These are phyloP conservation scores for Charaxes varanes DNA, from an alignment of 1,140 invertebrate genomes.

Conservation along the genomic window DNA sequence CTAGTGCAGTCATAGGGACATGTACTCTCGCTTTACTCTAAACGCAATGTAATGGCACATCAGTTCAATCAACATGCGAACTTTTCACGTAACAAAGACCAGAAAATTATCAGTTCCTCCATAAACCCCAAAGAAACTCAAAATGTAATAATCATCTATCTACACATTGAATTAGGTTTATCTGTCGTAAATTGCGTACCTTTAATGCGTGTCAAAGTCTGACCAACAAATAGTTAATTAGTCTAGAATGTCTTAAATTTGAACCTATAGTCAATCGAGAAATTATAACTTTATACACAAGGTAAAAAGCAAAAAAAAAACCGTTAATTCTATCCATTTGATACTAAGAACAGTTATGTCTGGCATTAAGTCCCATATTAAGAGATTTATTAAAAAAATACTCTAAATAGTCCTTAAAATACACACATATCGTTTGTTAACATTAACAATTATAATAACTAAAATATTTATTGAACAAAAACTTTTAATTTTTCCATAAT, in stretches of 20 bases:
- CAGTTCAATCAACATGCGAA: neutral
- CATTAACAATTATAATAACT: slow-evolving; percentile 25
- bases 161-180: slow-evolving; percentile 8
- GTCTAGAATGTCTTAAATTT: neutral
- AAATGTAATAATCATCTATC: slow-evolving; percentile 8
- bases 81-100: slow-evolving; percentile 4
- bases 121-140: slow-evolving; percentile 1
- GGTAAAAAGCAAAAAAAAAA: neutral
- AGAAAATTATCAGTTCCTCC: slow-evolving; percentile 5
- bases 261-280: too few relatives aligned
- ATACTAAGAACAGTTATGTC: slow-evolving; percentile 17
- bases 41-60: slow-evolving; percentile 14
- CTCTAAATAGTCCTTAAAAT: slow-evolving; percentile 50
- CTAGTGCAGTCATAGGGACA: too few relatives aligned
- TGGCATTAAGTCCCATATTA: slow-evolving; percentile 52
- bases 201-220: neutral
- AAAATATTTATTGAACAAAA: slow-evolving; percentile 47
- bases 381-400: slow-evolving; percentile 55
- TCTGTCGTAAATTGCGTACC: neutral
- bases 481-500: slow-evolving; percentile 36
- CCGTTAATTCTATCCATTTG: neutral
- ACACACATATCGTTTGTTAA: slow-evolving; percentile 29
- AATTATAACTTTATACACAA: slow-evolving; percentile 2
- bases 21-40: too few relatives aligned
- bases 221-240: neutral